phyloP scores from a whole-genome alignment of 2,888 invertebrate species.

The Melinopterus prodromus region DNA sequence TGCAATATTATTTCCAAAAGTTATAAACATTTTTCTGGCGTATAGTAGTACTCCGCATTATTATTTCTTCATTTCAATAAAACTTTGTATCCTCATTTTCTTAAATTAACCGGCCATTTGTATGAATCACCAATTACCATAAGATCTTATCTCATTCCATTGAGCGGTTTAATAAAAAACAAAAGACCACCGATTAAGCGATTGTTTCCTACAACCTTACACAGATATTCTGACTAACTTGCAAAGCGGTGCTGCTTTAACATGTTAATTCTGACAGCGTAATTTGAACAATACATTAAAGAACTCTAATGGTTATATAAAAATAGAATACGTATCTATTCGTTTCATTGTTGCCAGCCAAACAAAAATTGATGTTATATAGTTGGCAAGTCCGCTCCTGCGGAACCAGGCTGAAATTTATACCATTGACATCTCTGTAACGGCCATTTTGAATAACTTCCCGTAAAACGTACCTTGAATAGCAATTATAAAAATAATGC shows the following conservation, averaged over 20 bases:
- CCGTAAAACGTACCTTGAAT: slow-evolving; percentile 41
- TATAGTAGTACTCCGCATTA: too few relatives aligned
- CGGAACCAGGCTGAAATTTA: slow-evolving; percentile 14
- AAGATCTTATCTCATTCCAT: neutral
- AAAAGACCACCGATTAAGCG: neutral
- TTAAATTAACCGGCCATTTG: neutral
- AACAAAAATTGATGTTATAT: neutral
- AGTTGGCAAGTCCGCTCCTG: neutral
- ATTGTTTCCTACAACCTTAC: neutral
- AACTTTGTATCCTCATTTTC: neutral
- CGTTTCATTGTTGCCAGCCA: neutral
- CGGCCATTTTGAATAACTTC: slow-evolving; percentile 45
- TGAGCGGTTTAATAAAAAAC: neutral
- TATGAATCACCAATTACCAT: neutral
- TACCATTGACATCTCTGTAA: slow-evolving; percentile 36
- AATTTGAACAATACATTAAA: neutral
- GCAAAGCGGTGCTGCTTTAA: slow-evolving; percentile 18
- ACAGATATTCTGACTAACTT: neutral
- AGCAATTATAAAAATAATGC: slow-evolving; percentile 39
- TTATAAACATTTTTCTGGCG: too few relatives aligned
- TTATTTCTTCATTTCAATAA: too few relatives aligned
- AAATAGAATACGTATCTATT: neutral
- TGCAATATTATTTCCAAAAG: too few relatives aligned
- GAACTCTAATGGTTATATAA: neutral
- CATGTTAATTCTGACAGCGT: neutral